Percentiles rank a stretch among this genome's conserved stretches.
Evolutionary conservation across 2,113 vertebrate species (phyloP).

Genomic region (Chrysochloris asiatica): DNA sequence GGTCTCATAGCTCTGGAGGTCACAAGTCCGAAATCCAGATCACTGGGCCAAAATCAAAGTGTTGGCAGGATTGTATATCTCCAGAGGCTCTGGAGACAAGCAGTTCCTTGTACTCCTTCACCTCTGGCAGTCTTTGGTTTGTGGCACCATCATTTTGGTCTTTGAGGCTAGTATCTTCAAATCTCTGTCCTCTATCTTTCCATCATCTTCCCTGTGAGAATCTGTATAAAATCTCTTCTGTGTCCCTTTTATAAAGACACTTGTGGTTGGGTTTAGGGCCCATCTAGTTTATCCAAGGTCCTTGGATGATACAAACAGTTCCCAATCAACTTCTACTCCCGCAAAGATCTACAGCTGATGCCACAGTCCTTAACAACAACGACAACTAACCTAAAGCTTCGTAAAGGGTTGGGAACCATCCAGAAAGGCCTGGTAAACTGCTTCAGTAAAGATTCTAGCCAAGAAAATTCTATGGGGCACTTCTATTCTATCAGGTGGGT

Average conservation of each 20-base stretch:
- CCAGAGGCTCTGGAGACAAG: background rate
- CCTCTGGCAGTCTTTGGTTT: background rate
- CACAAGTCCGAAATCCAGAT: background rate
- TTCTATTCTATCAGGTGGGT: background rate
- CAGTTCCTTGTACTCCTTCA: rapidly evolving
- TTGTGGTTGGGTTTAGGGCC: background rate
- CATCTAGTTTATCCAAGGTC: background rate
- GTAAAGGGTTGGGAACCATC: background rate
- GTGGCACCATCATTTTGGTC: background rate
- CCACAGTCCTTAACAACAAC: too few species aligned
- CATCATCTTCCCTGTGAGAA: too few species aligned
- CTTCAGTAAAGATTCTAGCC: background rate
- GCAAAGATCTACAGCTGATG: too few species aligned
- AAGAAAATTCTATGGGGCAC: background rate
- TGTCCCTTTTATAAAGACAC: background rate
- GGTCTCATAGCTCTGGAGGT: background rate
- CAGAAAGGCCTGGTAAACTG: background rate
- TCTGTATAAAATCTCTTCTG: background rate
- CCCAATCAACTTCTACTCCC: too few species aligned
- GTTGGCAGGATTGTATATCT: too few species aligned
- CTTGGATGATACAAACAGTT: background rate
- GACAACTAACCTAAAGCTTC: background rate
- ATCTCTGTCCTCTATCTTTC: background rate
- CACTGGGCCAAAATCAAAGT: background rate
- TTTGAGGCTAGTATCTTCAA: background rate